Base-by-base conservation (phyloP, 2,888 invertebrate species). In the Tubulanus polymorphus region DNA sequence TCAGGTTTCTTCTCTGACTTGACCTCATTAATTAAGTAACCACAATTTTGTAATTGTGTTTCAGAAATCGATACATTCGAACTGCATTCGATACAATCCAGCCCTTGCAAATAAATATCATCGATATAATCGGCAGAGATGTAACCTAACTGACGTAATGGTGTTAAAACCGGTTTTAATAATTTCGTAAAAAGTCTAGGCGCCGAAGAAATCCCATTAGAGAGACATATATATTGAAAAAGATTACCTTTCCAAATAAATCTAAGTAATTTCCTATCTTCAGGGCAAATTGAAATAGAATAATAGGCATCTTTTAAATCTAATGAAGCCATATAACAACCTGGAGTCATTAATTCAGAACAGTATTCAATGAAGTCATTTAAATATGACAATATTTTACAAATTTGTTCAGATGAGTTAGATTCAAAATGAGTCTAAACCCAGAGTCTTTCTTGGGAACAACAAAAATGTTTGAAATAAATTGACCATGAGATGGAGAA, bases 331-430 rank as follows among this genome's bases (percentile, higher is more conserved):
- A 64, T 57, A 51, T 35, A 62, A 56, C 60, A 60, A 23, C 47
- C 50, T 25, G 52, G 53, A 37, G 48, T 62, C 28, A 56, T 48
- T 20, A 53, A 1, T 2, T 48, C 30, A 52, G 6, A 20, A 45
- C 56, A 29, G 57, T 54, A 6, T 61, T 28, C 18, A 65, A 51
- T 5, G 54, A 55, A 3, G 60, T 60, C 63, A 65, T 65, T 53
- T 65, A 60, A 48, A 65, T 63, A 57, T 63, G 63, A 23, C 55
- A 48, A 47, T 65, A 64, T 59, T 32, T 29, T 12, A 53, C 29
- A 3, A 25, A 48, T 30, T 48, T 25, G 32, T 56, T 56, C 8
- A 53, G 45, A 10, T 59, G 28, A 30, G 59, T 60, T 1, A 64
- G 48, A 49, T 61, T 60, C 12, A 65, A 49, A 25, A 63, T 63